Conservation (phyloP, 2,113 vertebrate genomes). For the Lota lota region DNA sequence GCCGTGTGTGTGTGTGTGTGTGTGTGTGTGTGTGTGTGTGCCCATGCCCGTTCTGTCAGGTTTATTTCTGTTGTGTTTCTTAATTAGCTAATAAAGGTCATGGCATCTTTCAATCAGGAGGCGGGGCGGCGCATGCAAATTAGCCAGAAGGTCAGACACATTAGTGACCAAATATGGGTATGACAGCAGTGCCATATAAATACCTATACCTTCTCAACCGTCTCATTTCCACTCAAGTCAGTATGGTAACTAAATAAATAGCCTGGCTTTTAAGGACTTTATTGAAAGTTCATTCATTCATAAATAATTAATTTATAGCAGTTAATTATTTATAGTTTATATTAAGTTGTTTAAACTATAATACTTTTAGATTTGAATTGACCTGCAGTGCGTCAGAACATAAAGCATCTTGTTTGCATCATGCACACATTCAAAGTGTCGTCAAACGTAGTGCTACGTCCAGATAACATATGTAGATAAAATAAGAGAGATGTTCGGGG, state of each 20-base stretch:
- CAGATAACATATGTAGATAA: conserved; percentile 44
- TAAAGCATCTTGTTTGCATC: conserved; percentile 32
- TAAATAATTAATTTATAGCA: too few species aligned
- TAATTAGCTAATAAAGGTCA: conserved; percentile 98
- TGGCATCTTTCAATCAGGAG: conserved; percentile 80
- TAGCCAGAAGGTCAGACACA: conserved; percentile 62
- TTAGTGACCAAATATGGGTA: conserved; percentile 62
- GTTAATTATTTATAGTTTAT: too few species aligned
- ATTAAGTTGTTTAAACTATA: too few species aligned
- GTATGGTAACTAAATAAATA: too few species aligned
- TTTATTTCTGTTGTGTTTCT: conserved; percentile 96
- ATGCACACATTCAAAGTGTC: too few species aligned
- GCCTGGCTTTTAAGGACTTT: too few species aligned
- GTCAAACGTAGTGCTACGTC: conserved; percentile 4
- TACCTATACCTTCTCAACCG: conserved; percentile 28
- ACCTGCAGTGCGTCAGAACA: conserved; percentile 22
- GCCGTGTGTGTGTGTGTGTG: conserved; percentile 10
- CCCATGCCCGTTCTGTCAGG: conserved; percentile 76
- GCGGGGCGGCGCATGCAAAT: conserved; percentile 58
- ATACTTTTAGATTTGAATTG: too few species aligned
- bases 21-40: conserved; percentile 20
- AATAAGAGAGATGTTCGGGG: conserved; percentile 34
- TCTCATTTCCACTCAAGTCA: neutral
- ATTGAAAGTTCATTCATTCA: too few species aligned
- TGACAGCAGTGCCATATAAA: conserved; percentile 51